Conservation (phyloP, 1,140 invertebrate genomes). For the Listronotus oregonensis region DNA sequence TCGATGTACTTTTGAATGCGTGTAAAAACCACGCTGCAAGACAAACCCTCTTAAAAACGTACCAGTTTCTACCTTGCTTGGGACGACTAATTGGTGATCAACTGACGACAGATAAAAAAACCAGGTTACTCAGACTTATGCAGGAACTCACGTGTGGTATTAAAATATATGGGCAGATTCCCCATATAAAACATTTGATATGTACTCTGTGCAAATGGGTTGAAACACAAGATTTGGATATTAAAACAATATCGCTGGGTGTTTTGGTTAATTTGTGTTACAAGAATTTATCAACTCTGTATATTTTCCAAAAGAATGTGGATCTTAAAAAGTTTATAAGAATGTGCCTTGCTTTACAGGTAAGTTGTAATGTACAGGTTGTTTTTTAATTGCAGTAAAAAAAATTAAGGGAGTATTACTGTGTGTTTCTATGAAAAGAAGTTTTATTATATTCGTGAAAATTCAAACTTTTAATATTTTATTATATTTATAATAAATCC, state of each 20-base stretch:
- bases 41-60: slow-evolving; percentile 67
- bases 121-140: slow-evolving; percentile 60
- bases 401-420: too few relatives aligned
- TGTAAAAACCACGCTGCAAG: slow-evolving; percentile 64
- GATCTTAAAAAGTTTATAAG: slow-evolving; percentile 66
- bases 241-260: slow-evolving; percentile 64
- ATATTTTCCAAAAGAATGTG: slow-evolving; percentile 67
- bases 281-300: slow-evolving; percentile 69
- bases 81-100: slow-evolving; percentile 62
- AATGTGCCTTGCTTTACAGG: slow-evolving; percentile 64
- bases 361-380: slow-evolving; percentile 32
- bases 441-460: too few relatives aligned
- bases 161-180: slow-evolving; percentile 73
- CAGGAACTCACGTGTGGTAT: slow-evolving; percentile 73
- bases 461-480: too few relatives aligned
- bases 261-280: slow-evolving; percentile 76
- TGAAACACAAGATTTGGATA: slow-evolving; percentile 60
- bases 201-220: slow-evolving; percentile 66
- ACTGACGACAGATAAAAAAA: slow-evolving; percentile 61
- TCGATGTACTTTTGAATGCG: slow-evolving; percentile 66
- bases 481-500: too few relatives aligned
- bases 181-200: slow-evolving; percentile 67
- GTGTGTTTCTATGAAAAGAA: too few relatives aligned
- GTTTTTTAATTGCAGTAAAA: too few relatives aligned
- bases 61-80: slow-evolving; percentile 70